Conservation (phyloP, 2,888 invertebrate species). For the Eristalinus aeneus region DNA sequence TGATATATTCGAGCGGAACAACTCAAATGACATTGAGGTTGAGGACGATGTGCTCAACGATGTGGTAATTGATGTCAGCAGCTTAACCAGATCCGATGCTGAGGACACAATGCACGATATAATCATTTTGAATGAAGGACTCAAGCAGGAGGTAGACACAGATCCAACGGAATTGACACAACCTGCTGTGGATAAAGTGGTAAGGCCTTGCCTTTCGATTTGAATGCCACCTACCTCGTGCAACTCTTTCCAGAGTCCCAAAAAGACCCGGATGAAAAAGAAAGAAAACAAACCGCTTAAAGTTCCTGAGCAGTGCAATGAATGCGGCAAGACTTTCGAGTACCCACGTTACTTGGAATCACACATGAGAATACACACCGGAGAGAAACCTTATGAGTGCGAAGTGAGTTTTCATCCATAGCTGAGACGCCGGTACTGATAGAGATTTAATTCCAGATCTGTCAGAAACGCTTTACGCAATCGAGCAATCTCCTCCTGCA, state of each 20-base stretch:
- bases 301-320: conserved; percentile 74
- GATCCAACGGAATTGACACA: neutral
- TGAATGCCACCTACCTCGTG: neutral
- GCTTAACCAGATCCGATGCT: conserved; percentile 75
- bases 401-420: conserved; percentile 65
- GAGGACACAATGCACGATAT: conserved; percentile 74
- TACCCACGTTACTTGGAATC: conserved; percentile 75
- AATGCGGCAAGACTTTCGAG: conserved; percentile 75
- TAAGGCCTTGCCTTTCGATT: neutral
- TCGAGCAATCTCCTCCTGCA: conserved; percentile 74
- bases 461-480: conserved; percentile 73
- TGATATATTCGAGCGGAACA: conserved; percentile 75
- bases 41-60: conserved; percentile 75
- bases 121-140: conserved; percentile 59
- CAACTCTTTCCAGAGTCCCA: conserved; percentile 30
- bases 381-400: conserved; percentile 76
- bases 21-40: conserved; percentile 72
- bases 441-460: conserved; percentile 44
- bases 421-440: neutral
- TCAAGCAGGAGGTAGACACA: conserved; percentile 47
- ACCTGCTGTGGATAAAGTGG: conserved; percentile 25
- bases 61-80: conserved; percentile 76
- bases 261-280: conserved; percentile 52
- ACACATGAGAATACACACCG: conserved; percentile 75
- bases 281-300: conserved; percentile 71